phyloP scores from a whole-genome alignment of 2,113 vertebrate genomes.

The Ardeotis arabs region DNA sequence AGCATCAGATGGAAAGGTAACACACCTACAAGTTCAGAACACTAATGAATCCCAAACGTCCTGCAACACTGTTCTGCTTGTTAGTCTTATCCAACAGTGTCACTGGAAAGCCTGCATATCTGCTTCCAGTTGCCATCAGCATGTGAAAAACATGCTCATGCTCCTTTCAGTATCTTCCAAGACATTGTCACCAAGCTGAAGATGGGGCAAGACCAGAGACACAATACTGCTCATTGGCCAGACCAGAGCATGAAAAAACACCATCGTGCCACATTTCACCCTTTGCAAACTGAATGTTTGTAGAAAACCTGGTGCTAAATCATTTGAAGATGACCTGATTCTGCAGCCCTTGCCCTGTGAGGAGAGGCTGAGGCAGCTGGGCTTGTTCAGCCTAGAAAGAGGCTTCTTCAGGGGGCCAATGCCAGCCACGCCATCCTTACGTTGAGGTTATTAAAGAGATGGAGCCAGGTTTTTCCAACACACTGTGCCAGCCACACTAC shows the following conservation, averaged over 20 bases:
- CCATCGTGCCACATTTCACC: not conserved
- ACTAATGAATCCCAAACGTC: not conserved
- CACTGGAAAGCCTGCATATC: not conserved
- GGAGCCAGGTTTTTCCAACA: not conserved
- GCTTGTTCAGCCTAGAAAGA: not conserved
- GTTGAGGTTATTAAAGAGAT: rapidly evolving
- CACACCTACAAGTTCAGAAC: not conserved
- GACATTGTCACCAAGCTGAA: not conserved
- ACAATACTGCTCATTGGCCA: not conserved
- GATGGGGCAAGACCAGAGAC: not conserved
- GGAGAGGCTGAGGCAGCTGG: not conserved
- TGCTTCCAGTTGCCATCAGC: not conserved
- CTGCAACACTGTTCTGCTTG: not conserved
- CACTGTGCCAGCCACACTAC: not conserved
- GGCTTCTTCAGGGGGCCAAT: rapidly evolving
- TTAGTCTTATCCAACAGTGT: not conserved
- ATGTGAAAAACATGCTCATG: not conserved
- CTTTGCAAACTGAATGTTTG: not conserved
- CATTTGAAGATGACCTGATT: not conserved
- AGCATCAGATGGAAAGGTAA: not conserved
- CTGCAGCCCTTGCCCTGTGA: not conserved
- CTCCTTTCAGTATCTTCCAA: not conserved
- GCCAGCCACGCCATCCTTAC: not conserved
- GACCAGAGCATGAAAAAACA: rapidly evolving
- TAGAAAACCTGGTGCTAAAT: not conserved